These are phyloP conservation scores for Leptopilina drosophilae DNA, from an alignment of 2,888 invertebrate species.

Conservation along the genomic window DNA sequence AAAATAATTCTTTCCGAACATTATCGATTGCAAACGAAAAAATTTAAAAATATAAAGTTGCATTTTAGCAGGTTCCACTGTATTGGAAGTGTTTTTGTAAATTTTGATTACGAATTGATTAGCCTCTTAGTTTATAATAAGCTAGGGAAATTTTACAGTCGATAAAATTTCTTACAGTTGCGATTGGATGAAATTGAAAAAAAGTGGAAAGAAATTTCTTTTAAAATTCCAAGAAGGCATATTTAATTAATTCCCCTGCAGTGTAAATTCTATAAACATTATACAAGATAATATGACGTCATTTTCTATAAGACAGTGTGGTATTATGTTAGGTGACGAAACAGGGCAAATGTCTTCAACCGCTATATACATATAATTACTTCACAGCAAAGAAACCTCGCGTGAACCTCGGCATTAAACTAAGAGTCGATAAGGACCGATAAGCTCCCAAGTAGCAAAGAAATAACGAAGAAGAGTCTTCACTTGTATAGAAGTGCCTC, in stretches of 20 bases:
- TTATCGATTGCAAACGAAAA: too few species aligned
- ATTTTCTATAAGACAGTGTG: background rate
- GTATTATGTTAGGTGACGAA: slow-evolving; percentile 7
- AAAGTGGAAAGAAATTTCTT: too few species aligned
- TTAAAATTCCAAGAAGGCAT: background rate
- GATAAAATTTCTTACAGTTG: too few species aligned
- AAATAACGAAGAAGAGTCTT: slow-evolving; percentile 35
- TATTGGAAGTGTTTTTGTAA: too few species aligned
- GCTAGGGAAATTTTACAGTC: too few species aligned
- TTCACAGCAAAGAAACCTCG: slow-evolving; percentile 37
- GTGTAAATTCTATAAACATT: background rate
- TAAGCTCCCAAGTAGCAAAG: slow-evolving; percentile 1
- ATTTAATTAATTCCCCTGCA: background rate
- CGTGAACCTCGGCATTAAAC: slow-evolving; percentile 39
- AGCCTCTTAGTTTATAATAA: too few species aligned
- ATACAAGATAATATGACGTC: background rate
- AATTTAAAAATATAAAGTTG: too few species aligned
- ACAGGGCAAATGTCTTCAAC: slow-evolving; percentile 25
- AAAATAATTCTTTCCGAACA: too few species aligned
- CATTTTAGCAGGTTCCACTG: too few species aligned
- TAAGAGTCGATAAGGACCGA: slow-evolving; percentile 32
- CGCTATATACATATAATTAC: slow-evolving; percentile 23
- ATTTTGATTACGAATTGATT: too few species aligned
- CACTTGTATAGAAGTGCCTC: background rate
- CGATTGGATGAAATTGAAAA: too few species aligned